Percentiles rank a stretch among this genome's conserved stretches.
Evolutionary conservation across 2,888 invertebrate species (phyloP).

Genomic region (Trissolcus brochymenae): DNA sequence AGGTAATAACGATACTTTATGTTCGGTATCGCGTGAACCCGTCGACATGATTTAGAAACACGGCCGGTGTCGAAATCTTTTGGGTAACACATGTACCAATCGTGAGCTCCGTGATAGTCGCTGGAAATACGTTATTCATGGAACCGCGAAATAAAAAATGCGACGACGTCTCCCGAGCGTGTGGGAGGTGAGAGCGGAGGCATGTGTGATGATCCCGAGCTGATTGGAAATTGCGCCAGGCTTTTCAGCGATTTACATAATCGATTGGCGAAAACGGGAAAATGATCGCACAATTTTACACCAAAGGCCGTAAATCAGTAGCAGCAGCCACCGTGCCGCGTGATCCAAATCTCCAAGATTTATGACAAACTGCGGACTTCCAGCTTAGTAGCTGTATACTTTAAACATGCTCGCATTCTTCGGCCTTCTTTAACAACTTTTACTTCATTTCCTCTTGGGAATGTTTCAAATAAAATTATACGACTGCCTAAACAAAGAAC

Average conservation of each 20-base stretch:
- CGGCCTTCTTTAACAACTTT: constrained; percentile 6
- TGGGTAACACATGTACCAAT: constrained; percentile 64
- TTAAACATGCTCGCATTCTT: constrained; percentile 25
- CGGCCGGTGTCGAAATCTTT: constrained; percentile 62
- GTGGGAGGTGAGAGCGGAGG: constrained; percentile 35
- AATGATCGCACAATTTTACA: constrained; percentile 48
- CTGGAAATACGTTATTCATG: constrained; percentile 53
- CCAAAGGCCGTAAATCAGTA: constrained; percentile 46
- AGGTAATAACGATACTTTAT: constrained; percentile 64
- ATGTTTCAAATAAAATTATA: not conserved
- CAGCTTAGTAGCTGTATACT: constrained; percentile 26
- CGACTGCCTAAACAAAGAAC: not conserved
- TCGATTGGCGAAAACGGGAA: constrained; percentile 54
- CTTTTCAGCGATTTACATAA: constrained; percentile 54
- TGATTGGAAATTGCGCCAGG: constrained; percentile 52
- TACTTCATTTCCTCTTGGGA: not conserved
- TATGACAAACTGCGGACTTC: constrained; percentile 50
- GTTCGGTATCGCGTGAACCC: constrained; percentile 57
- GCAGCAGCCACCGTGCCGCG: constrained; percentile 7
- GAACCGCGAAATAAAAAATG: constrained; percentile 30
- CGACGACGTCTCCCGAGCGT: constrained; percentile 21
- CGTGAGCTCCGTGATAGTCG: constrained; percentile 62
- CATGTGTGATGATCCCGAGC: constrained; percentile 44
- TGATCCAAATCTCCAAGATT: constrained; percentile 48
- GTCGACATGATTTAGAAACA: constrained; percentile 67